Percentiles rank a stretch among this genome's conserved stretches.
Evolutionary conservation across 2,888 invertebrate species (phyloP).

Genomic region (Saturnia japonica): DNA sequence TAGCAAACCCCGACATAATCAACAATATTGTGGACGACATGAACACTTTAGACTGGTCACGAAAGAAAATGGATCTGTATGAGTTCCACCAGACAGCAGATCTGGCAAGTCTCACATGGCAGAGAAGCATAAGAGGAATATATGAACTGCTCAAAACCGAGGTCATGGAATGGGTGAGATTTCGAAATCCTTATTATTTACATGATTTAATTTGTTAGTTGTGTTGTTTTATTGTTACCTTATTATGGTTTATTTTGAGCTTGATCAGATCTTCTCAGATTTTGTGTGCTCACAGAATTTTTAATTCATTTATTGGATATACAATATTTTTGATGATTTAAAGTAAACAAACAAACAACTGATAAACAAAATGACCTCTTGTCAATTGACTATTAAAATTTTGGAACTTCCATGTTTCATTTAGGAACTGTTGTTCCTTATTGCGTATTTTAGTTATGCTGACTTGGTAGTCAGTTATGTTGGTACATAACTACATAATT

Average conservation of each 20-base stretch:
- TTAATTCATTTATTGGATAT: background rate
- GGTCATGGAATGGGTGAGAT: conserved; percentile 85
- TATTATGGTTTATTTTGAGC: background rate
- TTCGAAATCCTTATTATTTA: background rate
- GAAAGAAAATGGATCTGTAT: conserved; percentile 93
- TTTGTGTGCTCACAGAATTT: background rate
- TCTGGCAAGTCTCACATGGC: conserved; percentile 80
- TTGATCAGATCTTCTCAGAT: background rate
- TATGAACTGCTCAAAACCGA: conserved; percentile 85
- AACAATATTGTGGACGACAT: conserved; percentile 85
- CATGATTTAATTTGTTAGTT: background rate
- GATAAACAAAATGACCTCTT: too few relatives aligned
- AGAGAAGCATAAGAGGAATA: conserved; percentile 83
- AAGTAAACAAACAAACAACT: too few relatives aligned
- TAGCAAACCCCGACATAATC: conserved; percentile 81
- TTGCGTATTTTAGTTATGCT: too few relatives aligned
- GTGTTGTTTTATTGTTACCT: background rate
- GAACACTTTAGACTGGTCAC: conserved; percentile 85
- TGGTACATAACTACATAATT: too few relatives aligned
- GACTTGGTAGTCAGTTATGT: too few relatives aligned
- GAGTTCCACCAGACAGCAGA: conserved; percentile 93
- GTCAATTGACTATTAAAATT: too few relatives aligned
- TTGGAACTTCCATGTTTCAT: too few relatives aligned
- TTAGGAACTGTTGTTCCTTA: too few relatives aligned
- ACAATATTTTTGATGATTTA: too few relatives aligned